Conservation (phyloP, 2,888 invertebrate genomes). For the Elgonia sp. region DNA sequence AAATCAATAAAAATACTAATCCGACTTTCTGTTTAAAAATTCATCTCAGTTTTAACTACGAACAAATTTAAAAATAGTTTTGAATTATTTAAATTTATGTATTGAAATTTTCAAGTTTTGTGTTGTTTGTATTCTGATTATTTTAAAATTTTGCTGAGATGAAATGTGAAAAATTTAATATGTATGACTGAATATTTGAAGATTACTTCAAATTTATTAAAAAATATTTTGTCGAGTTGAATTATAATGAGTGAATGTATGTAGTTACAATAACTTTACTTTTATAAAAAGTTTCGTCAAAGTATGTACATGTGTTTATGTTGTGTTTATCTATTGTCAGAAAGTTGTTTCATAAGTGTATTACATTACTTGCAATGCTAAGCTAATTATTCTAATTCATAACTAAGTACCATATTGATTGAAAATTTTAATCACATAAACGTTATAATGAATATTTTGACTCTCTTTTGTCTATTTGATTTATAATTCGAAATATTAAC, state of each 20-base stretch:
- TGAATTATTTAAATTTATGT: too few relatives aligned
- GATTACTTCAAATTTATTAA: slow-evolving; percentile 11
- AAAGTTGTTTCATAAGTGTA: slow-evolving; percentile 40
- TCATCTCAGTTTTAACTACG: too few relatives aligned
- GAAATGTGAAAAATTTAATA: not conserved
- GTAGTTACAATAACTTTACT: slow-evolving; percentile 20
- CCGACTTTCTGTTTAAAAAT: too few relatives aligned
- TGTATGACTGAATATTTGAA: not conserved
- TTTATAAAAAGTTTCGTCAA: slow-evolving; percentile 35
- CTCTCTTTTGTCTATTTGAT: slow-evolving; percentile 26
- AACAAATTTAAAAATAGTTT: not conserved
- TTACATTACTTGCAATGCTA: slow-evolving; percentile 38
- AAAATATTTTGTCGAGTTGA: slow-evolving; percentile 5
- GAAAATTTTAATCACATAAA: slow-evolving; percentile 44
- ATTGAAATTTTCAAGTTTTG: too few relatives aligned
- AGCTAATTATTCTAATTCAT: slow-evolving; percentile 35
- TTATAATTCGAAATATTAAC: slow-evolving; percentile 27
- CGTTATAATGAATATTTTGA: slow-evolving; percentile 15
- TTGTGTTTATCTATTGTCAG: slow-evolving; percentile 48
- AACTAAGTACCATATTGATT: slow-evolving; percentile 47
- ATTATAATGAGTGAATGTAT: not conserved
- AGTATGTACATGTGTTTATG: slow-evolving; percentile 33
- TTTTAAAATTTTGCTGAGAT: not conserved
- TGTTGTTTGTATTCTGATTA: too few relatives aligned
- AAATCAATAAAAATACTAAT: too few relatives aligned